These are phyloP conservation scores for Drosophila suboccidentalis DNA, from an alignment of 2,888 invertebrate species.

Conservation along the genomic window DNA sequence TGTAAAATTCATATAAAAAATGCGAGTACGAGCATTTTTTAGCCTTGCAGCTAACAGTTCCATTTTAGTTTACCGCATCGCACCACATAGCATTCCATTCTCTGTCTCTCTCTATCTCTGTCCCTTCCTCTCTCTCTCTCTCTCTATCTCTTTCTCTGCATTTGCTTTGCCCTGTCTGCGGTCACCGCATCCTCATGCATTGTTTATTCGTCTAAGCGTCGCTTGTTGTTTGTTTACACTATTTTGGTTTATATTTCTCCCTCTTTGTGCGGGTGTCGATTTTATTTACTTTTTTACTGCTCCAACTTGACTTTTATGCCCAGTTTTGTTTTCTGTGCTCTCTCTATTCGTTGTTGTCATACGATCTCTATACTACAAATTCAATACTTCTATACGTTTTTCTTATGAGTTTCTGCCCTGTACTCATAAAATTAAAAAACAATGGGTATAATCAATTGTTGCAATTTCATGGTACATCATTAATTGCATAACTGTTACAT, in stretches of 20 bases:
- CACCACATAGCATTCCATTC: conserved; percentile 16
- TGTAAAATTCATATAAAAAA: conserved; percentile 67
- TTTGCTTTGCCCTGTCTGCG: conserved; percentile 38
- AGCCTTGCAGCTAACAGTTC: conserved; percentile 49
- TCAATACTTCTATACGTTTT: neutral
- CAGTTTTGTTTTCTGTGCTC: conserved; percentile 17
- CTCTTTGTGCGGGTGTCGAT: conserved; percentile 64
- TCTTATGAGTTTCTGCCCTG: conserved; percentile 3
- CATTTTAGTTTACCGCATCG: conserved; percentile 38
- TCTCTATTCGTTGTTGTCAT: conserved; percentile 7
- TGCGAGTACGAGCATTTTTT: conserved; percentile 50
- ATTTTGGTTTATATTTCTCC: conserved; percentile 56
- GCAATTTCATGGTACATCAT: neutral
- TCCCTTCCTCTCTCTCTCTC: neutral
- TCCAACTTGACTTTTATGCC: conserved; percentile 64
- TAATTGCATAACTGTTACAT: neutral
- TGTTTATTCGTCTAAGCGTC: conserved; percentile 73
- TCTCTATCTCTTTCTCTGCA: conserved; percentile 15
- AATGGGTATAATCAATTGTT: neutral
- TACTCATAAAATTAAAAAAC: neutral
- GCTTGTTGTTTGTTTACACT: conserved; percentile 58
- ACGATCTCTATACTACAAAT: conserved; percentile 22
- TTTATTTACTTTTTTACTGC: conserved; percentile 65
- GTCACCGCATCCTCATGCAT: conserved; percentile 37
- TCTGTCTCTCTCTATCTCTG: conserved; percentile 6